phyloP scores from a whole-genome alignment of 2,888 invertebrate genomes.

The Lissonota sp. region DNA sequence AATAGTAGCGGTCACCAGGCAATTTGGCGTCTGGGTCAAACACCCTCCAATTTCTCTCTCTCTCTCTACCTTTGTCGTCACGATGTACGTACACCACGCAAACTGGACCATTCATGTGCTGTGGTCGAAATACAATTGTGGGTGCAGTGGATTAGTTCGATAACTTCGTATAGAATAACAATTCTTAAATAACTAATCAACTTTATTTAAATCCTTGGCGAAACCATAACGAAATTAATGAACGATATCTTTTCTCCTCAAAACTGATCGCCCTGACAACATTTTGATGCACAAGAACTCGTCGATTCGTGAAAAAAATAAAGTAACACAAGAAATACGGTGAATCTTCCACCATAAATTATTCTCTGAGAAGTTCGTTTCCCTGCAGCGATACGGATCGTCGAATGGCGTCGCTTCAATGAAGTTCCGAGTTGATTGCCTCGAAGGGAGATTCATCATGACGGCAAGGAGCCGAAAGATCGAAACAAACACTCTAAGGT shows the following conservation, averaged over 20 bases:
- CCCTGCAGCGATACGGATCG: too few species aligned
- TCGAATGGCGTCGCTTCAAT: background rate
- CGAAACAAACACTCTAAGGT: conserved; percentile 9
- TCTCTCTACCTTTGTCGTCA: background rate
- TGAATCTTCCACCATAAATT: background rate
- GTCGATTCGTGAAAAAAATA: too few species aligned
- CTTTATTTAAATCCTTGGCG: too few species aligned
- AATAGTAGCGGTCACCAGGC: conserved; percentile 36
- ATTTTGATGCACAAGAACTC: too few species aligned
- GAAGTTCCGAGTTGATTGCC: conserved; percentile 17
- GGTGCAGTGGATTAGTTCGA: conserved; percentile 34
- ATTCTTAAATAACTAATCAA: background rate
- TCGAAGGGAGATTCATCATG: conserved; percentile 6
- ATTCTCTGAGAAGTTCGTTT: background rate
- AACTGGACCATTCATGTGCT: conserved; percentile 19
- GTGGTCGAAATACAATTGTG: conserved; percentile 18
- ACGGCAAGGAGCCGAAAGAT: conserved; percentile 2
- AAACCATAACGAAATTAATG: too few species aligned
- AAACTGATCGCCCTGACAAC: too few species aligned
- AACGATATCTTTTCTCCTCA: too few species aligned
- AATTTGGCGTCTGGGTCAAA: conserved; percentile 55
- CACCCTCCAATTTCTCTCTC: conserved; percentile 1
- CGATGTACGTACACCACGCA: conserved; percentile 14
- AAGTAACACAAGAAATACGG: background rate
- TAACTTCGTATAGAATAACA: conserved; percentile 38